phyloP scores from a whole-genome alignment of 2,113 vertebrate species.

The Cariama cristata region DNA sequence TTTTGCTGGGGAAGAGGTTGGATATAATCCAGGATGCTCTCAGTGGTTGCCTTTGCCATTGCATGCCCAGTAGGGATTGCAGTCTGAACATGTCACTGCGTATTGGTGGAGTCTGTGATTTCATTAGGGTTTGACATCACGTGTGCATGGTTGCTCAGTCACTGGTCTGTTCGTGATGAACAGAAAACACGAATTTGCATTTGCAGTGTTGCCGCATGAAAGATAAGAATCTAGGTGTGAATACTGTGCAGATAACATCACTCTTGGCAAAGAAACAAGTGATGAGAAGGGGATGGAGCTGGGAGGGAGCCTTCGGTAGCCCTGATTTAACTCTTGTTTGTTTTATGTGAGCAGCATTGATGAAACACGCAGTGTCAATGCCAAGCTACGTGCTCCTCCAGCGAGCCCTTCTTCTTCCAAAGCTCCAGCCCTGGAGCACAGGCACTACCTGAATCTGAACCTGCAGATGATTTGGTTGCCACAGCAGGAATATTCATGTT shows the following conservation, averaged over 20 bases:
- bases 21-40: conserved; percentile 2
- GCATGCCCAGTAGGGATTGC: conserved; percentile 18
- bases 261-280: not conserved
- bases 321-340: not conserved
- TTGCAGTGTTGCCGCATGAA: not conserved
- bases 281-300: not conserved
- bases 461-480: not conserved
- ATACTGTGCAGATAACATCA: not conserved
- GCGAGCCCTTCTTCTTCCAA: not conserved
- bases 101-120: not conserved
- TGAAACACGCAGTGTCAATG: not conserved
- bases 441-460: not conserved
- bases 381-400: not conserved
- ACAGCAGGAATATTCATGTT: not conserved
- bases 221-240: not conserved
- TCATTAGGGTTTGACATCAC: not conserved
- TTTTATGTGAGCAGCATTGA: not conserved
- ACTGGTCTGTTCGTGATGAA: not conserved
- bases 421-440: not conserved
- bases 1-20: not conserved
- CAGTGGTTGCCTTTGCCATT: conserved; percentile 26
- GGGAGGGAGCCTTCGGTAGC: not conserved
- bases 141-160: not conserved
- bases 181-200: not conserved
- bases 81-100: not conserved